A percentile compares a stretch with the other conserved stretches of the same genome.
These are phyloP conservation scores for Pantherophis vulpinus DNA, from an alignment of 2,797 vertebrate species.

Conservation along the genomic window DNA sequence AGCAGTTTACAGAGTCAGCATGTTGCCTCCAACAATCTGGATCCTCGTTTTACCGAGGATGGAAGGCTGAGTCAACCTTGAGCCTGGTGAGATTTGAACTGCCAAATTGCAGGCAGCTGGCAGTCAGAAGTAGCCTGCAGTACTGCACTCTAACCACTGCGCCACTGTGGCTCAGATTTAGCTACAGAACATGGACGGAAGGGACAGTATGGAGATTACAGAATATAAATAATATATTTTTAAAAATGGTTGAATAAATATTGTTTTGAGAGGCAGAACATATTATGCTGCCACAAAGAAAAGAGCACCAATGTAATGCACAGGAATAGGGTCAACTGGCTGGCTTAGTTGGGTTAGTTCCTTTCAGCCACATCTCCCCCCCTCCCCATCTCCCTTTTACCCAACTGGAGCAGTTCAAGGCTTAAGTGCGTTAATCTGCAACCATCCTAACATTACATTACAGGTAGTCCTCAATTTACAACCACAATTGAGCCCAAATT, in stretches of 20 bases:
- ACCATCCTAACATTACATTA: background rate
- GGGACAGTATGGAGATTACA: background rate
- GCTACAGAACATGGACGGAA: background rate
- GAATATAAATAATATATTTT: background rate
- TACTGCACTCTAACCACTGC: too few relatives aligned
- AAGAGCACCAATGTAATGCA: background rate
- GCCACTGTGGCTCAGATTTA: too few relatives aligned
- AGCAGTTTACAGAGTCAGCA: too few relatives aligned
- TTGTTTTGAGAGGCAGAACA: background rate
- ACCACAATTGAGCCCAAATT: background rate
- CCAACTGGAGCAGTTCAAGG: background rate
- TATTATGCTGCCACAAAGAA: background rate
- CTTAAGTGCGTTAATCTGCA: background rate
- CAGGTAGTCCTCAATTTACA: background rate
- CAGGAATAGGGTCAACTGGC: background rate
- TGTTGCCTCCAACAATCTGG: too few relatives aligned
- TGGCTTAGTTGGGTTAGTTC: background rate
- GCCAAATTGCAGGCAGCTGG: too few relatives aligned
- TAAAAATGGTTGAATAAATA: background rate
- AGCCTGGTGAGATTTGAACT: too few relatives aligned
- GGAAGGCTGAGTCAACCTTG: too few relatives aligned
- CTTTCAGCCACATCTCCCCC: background rate
- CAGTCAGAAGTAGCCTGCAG: too few relatives aligned
- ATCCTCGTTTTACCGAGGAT: too few relatives aligned
- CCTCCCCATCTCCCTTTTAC: background rate